Conservation (phyloP, 1,140 invertebrate genomes). For the Agrypnia vestita region DNA sequence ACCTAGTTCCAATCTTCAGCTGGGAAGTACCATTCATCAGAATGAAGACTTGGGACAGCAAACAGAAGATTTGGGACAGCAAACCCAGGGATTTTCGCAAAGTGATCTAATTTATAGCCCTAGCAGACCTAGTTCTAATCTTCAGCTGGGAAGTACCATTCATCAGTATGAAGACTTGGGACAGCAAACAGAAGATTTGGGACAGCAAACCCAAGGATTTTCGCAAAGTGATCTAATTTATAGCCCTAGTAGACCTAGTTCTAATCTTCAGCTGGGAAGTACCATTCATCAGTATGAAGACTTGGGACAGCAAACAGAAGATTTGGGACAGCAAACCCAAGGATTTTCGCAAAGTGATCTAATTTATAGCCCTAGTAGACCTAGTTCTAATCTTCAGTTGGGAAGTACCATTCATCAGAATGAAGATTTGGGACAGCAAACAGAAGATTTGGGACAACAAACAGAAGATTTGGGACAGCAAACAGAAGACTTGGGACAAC, state of each 20-base stretch:
- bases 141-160: background rate
- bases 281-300: slow-evolving; percentile 58
- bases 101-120: background rate
- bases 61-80: slow-evolving; percentile 48
- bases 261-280: slow-evolving; percentile 27
- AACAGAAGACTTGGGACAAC: slow-evolving; percentile 21
- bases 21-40: slow-evolving; percentile 30
- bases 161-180: slow-evolving; percentile 48
- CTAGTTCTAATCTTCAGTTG: slow-evolving; percentile 4
- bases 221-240: slow-evolving; percentile 1
- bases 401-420: slow-evolving; percentile 11
- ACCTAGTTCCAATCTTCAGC: slow-evolving; percentile 2
- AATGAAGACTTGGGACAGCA: slow-evolving; percentile 25
- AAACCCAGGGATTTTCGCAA: slow-evolving; percentile 7
- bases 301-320: slow-evolving; percentile 61
- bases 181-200: slow-evolving; percentile 47
- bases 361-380: background rate
- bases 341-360: slow-evolving; percentile 23
- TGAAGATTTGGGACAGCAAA: slow-evolving; percentile 39
- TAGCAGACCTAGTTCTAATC: background rate
- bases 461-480: slow-evolving; percentile 43
- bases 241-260: background rate
- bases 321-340: slow-evolving; percentile 60
- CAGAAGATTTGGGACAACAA: slow-evolving; percentile 46
- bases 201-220: slow-evolving; percentile 52